Conservation (phyloP, 23 tunicate genomes). For the Phallusia fumigata region DNA sequence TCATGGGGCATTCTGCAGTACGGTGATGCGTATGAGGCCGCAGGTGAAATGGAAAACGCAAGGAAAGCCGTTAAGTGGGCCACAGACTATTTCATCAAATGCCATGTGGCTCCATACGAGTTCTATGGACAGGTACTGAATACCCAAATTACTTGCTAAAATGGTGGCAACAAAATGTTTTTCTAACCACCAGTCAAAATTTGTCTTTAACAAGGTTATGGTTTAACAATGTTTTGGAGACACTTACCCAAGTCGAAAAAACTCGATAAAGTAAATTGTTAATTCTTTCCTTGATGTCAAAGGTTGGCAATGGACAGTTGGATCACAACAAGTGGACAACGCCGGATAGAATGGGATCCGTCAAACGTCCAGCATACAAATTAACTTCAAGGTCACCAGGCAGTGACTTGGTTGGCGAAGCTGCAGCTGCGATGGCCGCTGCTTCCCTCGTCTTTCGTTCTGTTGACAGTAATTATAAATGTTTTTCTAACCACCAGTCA, state of each 20-base stretch:
- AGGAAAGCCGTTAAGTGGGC: slow-evolving; percentile 79
- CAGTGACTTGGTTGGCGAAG: slow-evolving; percentile 85
- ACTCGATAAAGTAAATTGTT: too few relatives aligned
- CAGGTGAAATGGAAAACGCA: slow-evolving; percentile 66
- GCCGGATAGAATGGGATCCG: slow-evolving; percentile 69
- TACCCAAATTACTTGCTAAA: too few relatives aligned
- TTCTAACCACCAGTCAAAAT: too few relatives aligned
- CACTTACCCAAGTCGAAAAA: too few relatives aligned
- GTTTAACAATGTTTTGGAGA: too few relatives aligned
- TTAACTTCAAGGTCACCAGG: slow-evolving; percentile 64
- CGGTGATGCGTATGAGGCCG: slow-evolving; percentile 74
- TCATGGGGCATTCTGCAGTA: slow-evolving; percentile 92
- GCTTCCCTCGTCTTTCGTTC: slow-evolving; percentile 67
- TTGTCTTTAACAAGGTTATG: too few relatives aligned
- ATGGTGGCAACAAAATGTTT: too few relatives aligned
- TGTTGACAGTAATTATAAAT: slow-evolving; percentile 62
- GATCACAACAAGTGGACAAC: slow-evolving; percentile 82
- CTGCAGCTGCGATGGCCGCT: slow-evolving; percentile 97
- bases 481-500: too few relatives aligned
- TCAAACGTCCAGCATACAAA: slow-evolving; percentile 71
- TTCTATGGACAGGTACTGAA: slow-evolving; percentile 96
- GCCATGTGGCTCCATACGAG: slow-evolving; percentile 58
- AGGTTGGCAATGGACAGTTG: slow-evolving; percentile 77
- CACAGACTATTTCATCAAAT: slow-evolving; percentile 76
- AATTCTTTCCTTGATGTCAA: too few relatives aligned